phyloP scores from a whole-genome alignment of 2,888 invertebrate genomes.

The Myathropa florea region DNA sequence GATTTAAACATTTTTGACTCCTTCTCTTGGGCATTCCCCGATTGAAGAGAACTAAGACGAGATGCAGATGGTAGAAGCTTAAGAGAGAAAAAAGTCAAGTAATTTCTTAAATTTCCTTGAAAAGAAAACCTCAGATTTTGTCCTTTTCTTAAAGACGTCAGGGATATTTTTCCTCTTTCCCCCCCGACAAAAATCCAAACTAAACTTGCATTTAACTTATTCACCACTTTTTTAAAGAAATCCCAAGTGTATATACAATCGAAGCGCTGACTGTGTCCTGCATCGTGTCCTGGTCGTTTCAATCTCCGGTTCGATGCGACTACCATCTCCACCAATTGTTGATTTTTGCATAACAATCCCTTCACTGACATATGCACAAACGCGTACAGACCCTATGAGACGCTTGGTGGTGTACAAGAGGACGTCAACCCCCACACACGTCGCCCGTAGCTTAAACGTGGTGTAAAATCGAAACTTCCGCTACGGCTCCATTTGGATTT shows the following conservation, averaged over 20 bases:
- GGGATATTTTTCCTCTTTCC: too few species aligned
- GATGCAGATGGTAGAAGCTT: too few species aligned
- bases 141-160: too few species aligned
- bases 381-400: not conserved
- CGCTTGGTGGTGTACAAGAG: not conserved
- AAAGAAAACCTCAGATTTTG: too few species aligned
- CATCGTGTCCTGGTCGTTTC: not conserved
- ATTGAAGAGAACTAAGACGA: too few species aligned
- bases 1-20: too few species aligned
- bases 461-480: conserved; percentile 69
- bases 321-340: conserved; percentile 45
- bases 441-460: conserved; percentile 39
- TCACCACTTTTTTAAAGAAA: too few species aligned
- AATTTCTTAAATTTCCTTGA: too few species aligned
- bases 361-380: conserved; percentile 30
- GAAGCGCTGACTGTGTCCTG: not conserved
- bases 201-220: too few species aligned
- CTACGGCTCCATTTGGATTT: conserved; percentile 51
- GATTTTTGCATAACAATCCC: conserved; percentile 62
- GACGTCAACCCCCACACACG: not conserved
- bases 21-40: too few species aligned
- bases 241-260: not conserved
- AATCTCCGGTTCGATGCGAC: not conserved
- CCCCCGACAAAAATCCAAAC: too few species aligned
- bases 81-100: too few species aligned